Conservation (phyloP, 2,797 vertebrate species). For the Iguana delicatissima region DNA sequence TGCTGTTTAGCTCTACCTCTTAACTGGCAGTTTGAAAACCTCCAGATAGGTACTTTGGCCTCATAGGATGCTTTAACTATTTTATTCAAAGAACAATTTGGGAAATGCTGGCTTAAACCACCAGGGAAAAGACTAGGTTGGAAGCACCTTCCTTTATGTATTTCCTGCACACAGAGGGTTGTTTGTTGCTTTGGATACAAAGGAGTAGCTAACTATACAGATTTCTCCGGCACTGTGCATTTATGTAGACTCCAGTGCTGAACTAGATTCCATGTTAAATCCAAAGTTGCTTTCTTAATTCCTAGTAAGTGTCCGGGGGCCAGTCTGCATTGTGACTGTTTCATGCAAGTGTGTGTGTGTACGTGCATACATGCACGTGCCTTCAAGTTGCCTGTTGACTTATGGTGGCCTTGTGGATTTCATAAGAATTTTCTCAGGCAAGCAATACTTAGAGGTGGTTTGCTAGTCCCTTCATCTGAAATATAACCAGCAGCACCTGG, state of each 20-base stretch:
- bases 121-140: not conserved
- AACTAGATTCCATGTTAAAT: not conserved
- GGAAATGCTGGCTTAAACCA: not conserved
- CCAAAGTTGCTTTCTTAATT: too few relatives aligned
- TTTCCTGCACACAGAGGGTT: not conserved
- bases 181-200: not conserved
- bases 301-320: too few relatives aligned
- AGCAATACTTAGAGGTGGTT: too few relatives aligned
- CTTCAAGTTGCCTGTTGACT: too few relatives aligned
- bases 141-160: constrained; percentile 10
- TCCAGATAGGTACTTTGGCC: not conserved
- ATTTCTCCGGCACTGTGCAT: not conserved
- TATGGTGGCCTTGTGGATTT: too few relatives aligned
- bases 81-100: not conserved
- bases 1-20: not conserved
- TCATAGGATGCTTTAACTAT: not conserved
- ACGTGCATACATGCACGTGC: too few relatives aligned
- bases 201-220: not conserved
- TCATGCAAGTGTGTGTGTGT: too few relatives aligned
- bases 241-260: not conserved
- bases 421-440: too few relatives aligned
- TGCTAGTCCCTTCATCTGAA: too few relatives aligned
- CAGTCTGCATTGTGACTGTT: too few relatives aligned
- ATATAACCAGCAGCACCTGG: too few relatives aligned
- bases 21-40: not conserved